Conservation (phyloP, 2,888 invertebrate genomes). For the Mellilla xanthometata region DNA sequence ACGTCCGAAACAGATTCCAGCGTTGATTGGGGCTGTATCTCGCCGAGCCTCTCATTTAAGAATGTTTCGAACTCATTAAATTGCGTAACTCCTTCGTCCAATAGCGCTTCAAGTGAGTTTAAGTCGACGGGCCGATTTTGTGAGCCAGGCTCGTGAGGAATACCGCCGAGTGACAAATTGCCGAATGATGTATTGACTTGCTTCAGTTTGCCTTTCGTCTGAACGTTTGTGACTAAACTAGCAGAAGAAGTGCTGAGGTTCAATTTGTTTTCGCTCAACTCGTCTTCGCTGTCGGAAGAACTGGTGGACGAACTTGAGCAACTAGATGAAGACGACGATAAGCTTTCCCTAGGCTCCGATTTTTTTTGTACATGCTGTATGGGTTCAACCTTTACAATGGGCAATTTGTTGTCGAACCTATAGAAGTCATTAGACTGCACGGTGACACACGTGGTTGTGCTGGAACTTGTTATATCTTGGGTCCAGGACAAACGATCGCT, state of each 20-base stretch:
- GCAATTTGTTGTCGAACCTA: conserved; percentile 57
- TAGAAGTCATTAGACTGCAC: conserved; percentile 52
- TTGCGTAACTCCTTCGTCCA: too few relatives aligned
- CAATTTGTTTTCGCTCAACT: background rate
- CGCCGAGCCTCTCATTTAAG: too few relatives aligned
- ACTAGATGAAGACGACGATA: background rate
- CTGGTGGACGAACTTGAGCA: background rate
- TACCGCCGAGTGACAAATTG: too few relatives aligned
- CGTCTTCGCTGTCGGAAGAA: background rate
- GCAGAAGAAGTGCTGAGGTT: background rate
- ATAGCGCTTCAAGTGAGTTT: background rate
- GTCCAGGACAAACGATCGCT: conserved; percentile 55
- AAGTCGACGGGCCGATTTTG: background rate
- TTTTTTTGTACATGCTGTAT: background rate
- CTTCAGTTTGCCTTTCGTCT: background rate
- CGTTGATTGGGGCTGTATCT: too few relatives aligned
- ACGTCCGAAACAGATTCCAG: background rate
- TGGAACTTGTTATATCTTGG: conserved; percentile 61
- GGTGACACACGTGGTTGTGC: conserved; percentile 50
- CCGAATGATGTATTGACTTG: too few relatives aligned
- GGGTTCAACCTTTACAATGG: conserved; percentile 45
- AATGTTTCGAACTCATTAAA: too few relatives aligned
- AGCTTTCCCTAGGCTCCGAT: conserved; percentile 27
- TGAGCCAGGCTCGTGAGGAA: background rate
- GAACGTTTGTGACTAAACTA: too few relatives aligned